A percentile compares a stretch with the other conserved stretches of the same genome.
These are phyloP conservation scores for Mohoua ochrocephala DNA, from an alignment of 2,113 vertebrate genomes.

Conservation along the genomic window DNA sequence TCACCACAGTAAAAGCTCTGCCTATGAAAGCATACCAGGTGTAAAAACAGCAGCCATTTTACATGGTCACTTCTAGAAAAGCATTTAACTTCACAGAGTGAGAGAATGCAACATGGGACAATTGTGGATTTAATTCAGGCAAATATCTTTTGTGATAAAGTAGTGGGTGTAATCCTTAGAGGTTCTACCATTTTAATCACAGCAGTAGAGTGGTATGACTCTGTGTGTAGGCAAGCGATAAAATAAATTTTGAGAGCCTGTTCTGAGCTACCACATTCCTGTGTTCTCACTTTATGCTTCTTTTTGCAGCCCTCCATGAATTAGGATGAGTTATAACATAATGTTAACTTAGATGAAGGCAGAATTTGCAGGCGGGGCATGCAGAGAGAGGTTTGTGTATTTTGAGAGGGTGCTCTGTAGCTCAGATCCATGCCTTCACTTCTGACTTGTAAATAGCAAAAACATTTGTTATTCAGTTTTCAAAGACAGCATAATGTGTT, in stretches of 20 bases:
- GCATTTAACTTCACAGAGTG: background rate
- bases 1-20: background rate
- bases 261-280: background rate
- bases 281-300: background rate
- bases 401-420: background rate
- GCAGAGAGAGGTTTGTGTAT: background rate
- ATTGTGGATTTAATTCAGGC: background rate
- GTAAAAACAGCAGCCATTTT: background rate
- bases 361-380: background rate
- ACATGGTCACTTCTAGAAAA: background rate
- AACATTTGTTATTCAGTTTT: conserved; percentile 31
- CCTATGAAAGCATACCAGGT: background rate
- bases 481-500: conserved; percentile 4
- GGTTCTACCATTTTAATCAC: background rate
- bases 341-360: background rate
- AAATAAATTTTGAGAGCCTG: background rate
- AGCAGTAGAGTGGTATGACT: background rate
- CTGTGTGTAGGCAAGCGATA: background rate
- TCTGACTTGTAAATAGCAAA: background rate
- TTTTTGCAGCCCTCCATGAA: background rate
- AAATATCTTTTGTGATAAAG: background rate
- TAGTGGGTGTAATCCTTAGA: background rate
- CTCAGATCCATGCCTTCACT: background rate
- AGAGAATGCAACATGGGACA: background rate
- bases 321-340: background rate